Evolutionary conservation across 2,888 invertebrate genomes (phyloP).

Genomic region (Synanthedon formicaeformis): DNA sequence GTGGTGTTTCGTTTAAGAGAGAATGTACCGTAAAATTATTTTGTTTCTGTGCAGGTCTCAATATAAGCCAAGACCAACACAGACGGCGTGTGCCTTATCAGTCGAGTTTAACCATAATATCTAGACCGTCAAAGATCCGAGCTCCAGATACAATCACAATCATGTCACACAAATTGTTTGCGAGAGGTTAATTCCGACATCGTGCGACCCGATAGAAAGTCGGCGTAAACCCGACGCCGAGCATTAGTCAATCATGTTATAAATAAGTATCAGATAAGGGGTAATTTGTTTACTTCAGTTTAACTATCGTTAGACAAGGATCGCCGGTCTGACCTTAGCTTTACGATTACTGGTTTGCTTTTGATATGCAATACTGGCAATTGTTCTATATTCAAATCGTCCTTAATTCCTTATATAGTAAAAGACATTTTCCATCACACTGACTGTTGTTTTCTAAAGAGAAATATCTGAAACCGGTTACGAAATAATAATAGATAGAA

Average conservation of each 20-base stretch:
- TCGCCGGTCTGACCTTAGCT: not conserved
- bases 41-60: no score
- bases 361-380: not conserved
- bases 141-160: constrained; percentile 2
- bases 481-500: no score
- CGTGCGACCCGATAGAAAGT: constrained; percentile 12
- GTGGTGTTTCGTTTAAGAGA: no score
- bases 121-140: not conserved
- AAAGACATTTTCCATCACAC: no score
- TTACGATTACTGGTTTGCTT: not conserved
- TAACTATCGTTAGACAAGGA: not conserved
- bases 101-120: not conserved
- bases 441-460: no score
- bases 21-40: no score
- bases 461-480: no score
- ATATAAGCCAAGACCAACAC: no score
- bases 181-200: constrained; percentile 13
- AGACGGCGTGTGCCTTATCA: not conserved
- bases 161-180: constrained; percentile 8
- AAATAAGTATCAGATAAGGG: constrained; percentile 11
- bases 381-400: no score
- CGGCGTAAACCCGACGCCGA: constrained; percentile 7
- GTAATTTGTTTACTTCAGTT: constrained; percentile 6
- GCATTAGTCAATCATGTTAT: constrained; percentile 14
- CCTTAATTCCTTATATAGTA: no score